A percentile compares a stretch with the other conserved stretches of the same genome.
Conservation (phyloP, 2,797 vertebrate genomes). For the Ptychadena robeensis region DNA sequence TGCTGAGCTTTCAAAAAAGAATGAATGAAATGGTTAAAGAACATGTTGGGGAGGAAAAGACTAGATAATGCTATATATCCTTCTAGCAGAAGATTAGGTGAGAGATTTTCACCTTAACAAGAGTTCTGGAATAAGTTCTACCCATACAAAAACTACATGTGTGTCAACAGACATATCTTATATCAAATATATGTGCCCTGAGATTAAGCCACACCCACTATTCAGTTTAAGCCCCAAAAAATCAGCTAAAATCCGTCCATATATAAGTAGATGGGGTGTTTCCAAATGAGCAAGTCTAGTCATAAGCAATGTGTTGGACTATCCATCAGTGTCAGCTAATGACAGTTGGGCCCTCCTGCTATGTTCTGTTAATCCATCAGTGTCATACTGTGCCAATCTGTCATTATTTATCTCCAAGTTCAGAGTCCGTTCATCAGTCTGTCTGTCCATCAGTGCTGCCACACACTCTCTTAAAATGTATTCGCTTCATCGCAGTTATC, state of each 20-base stretch:
- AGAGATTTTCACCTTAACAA: too few species aligned
- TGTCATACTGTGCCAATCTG: background rate
- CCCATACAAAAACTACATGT: too few species aligned
- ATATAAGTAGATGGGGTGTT: background rate
- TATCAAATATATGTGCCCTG: background rate
- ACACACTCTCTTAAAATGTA: too few species aligned
- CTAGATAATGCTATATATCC: too few species aligned
- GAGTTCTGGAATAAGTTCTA: too few species aligned
- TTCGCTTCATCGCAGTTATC: too few species aligned
- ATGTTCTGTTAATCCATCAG: background rate
- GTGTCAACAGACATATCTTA: too few species aligned
- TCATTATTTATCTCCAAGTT: background rate
- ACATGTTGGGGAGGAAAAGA: too few species aligned
- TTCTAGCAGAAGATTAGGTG: too few species aligned
- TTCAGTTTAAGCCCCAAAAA: background rate
- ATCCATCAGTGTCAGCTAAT: background rate
- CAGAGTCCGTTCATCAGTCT: background rate
- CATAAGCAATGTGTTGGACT: background rate
- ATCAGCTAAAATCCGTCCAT: background rate
- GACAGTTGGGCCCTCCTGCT: background rate
- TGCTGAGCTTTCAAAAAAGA: too few species aligned
- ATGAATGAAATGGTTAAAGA: too few species aligned
- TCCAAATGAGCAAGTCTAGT: background rate
- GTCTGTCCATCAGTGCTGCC: background rate
- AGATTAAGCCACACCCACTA: background rate